phyloP scores from a whole-genome alignment of 2,888 invertebrate species.

The Melinaea menophilus region DNA sequence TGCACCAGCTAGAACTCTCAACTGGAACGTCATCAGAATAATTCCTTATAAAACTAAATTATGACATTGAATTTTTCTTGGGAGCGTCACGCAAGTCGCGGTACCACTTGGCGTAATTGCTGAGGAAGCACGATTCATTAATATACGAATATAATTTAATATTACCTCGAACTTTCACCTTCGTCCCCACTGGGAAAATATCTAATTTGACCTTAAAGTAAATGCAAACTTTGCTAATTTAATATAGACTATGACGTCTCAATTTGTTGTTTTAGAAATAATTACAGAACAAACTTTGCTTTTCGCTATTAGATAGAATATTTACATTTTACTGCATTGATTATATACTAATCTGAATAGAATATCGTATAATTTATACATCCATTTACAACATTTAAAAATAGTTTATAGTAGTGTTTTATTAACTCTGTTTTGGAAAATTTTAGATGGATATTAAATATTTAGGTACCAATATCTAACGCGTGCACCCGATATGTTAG shows the following conservation, averaged over 20 bases:
- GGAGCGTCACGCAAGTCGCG: slow-evolving; percentile 56
- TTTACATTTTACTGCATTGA: not conserved
- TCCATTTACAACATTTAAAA: too few relatives aligned
- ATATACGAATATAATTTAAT: slow-evolving; percentile 63
- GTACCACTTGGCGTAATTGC: slow-evolving; percentile 71
- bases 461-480: too few relatives aligned
- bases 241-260: slow-evolving; percentile 31
- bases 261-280: slow-evolving; percentile 23
- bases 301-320: slow-evolving; percentile 3
- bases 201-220: slow-evolving; percentile 50
- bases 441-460: too few relatives aligned
- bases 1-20: slow-evolving; percentile 12
- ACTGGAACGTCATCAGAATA: slow-evolving; percentile 29
- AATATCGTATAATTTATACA: too few relatives aligned
- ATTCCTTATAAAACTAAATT: slow-evolving; percentile 36
- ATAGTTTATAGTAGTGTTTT: too few relatives aligned
- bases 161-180: slow-evolving; percentile 67
- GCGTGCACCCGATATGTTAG: not conserved
- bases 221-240: slow-evolving; percentile 39
- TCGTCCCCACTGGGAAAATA: slow-evolving; percentile 45
- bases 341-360: too few relatives aligned
- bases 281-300: slow-evolving; percentile 8
- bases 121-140: slow-evolving; percentile 52
- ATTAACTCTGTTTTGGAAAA: too few relatives aligned
- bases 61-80: slow-evolving; percentile 49